Evolutionary conservation across 2,888 invertebrate species (phyloP).

Genomic region (Ornithoptera alexandrae): DNA sequence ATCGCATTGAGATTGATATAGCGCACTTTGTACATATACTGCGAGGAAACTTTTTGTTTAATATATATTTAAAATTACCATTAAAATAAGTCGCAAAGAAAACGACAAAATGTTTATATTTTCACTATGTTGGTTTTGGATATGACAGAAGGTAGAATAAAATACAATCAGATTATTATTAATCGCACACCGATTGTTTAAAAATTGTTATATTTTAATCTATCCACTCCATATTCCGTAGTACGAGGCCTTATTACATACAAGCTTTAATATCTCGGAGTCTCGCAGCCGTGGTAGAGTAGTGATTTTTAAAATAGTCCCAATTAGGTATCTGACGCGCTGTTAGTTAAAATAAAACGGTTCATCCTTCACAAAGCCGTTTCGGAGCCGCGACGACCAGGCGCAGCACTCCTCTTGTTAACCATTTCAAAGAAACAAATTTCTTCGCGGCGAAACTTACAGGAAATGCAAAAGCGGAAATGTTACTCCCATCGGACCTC

Average conservation of each 20-base stretch:
- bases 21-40: not conserved
- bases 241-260: too few relatives aligned
- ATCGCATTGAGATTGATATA: not conserved
- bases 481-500: constrained; percentile 24
- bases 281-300: not conserved
- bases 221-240: too few relatives aligned
- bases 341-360: constrained; percentile 22
- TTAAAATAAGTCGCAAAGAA: not conserved
- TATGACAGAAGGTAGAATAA: not conserved
- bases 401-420: constrained; percentile 16
- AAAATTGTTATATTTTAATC: too few relatives aligned
- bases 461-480: constrained; percentile 28
- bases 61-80: not conserved
- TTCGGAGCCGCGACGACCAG: not conserved
- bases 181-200: too few relatives aligned
- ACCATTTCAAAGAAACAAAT: constrained; percentile 27
- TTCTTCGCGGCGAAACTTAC: constrained; percentile 24
- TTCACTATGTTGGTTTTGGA: not conserved
- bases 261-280: too few relatives aligned
- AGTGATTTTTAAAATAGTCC: constrained; percentile 17
- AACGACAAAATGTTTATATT: not conserved
- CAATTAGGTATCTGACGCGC: constrained; percentile 13
- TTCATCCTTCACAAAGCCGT: constrained; percentile 17
- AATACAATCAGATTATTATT: not conserved
- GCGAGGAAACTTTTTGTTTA: not conserved